Evolutionary conservation across 1,140 invertebrate genomes (phyloP).

Genomic region (Drosophila grimshawi): DNA sequence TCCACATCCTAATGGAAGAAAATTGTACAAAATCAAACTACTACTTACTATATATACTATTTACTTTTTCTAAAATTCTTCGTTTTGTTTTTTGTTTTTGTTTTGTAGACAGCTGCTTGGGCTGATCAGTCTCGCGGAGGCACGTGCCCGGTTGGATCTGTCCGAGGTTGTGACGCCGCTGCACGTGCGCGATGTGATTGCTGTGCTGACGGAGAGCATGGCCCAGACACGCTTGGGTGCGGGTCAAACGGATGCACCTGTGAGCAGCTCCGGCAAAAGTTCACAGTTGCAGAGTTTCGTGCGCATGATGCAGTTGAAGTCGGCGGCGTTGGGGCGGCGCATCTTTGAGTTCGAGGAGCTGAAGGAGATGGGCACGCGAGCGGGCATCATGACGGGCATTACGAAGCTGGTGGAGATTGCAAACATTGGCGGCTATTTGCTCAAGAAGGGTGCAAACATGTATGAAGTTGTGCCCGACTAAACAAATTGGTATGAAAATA

Average conservation of each 20-base stretch:
- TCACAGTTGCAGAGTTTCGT: slow-evolving; percentile 92
- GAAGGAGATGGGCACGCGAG: slow-evolving; percentile 88
- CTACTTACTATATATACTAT: not conserved
- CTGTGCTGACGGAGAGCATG: slow-evolving; percentile 93
- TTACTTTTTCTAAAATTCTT: not conserved
- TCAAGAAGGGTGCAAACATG: slow-evolving; percentile 92
- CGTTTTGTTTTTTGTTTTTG: not conserved
- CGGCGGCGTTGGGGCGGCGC: slow-evolving; percentile 87
- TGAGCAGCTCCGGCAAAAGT: slow-evolving; percentile 89
- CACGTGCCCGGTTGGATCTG: slow-evolving; percentile 93
- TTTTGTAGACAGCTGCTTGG: slow-evolving; percentile 85
- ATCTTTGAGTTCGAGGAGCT: slow-evolving; percentile 90
- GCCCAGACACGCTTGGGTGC: slow-evolving; percentile 86
- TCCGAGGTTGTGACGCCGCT: slow-evolving; percentile 90
- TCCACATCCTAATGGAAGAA: slow-evolving; percentile 2
- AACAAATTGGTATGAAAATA: slow-evolving; percentile 47
- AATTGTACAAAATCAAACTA: slow-evolving; percentile 44
- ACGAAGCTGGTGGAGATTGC: slow-evolving; percentile 90
- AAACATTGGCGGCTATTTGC: slow-evolving; percentile 93
- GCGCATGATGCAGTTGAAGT: slow-evolving; percentile 88
- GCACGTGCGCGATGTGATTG: slow-evolving; percentile 94
- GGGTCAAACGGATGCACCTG: not conserved
- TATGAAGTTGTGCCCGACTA: slow-evolving; percentile 87
- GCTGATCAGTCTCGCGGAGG: slow-evolving; percentile 94
- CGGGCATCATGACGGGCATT: slow-evolving; percentile 87